Percentiles rank a stretch among this genome's conserved stretches.
Conservation (phyloP, 2,797 vertebrate species). For the Molossus molossus region DNA sequence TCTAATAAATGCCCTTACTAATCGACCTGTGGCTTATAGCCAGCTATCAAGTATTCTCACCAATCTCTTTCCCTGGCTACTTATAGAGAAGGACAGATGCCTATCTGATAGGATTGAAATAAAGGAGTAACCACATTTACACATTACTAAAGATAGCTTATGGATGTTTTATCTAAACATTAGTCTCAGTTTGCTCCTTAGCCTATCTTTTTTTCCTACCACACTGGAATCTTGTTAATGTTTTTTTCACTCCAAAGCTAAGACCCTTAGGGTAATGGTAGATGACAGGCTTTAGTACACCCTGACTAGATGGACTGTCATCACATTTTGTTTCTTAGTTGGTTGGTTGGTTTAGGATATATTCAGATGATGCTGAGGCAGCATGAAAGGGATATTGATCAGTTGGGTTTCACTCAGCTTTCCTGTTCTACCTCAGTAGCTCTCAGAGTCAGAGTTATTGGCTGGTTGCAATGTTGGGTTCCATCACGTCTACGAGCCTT, state of each 20-base stretch:
- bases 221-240: background rate
- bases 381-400: background rate
- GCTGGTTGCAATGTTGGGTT: background rate
- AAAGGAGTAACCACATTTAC: background rate
- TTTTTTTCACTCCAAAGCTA: background rate
- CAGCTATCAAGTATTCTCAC: background rate
- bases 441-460: too few species aligned
- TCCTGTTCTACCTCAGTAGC: background rate
- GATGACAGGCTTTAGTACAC: background rate
- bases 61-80: background rate
- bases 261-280: background rate
- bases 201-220: background rate
- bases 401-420: background rate
- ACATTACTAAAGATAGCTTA: background rate
- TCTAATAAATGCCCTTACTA: background rate
- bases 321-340: background rate
- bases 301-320: background rate
- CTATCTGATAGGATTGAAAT: background rate
- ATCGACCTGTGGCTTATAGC: background rate
- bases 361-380: background rate
- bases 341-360: background rate
- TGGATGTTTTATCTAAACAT: conserved; percentile 19
- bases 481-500: background rate
- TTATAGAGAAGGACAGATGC: background rate
- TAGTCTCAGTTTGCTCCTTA: background rate